These are phyloP conservation scores for Sialis lutaria DNA, from an alignment of 2,888 invertebrate genomes.

Conservation along the genomic window DNA sequence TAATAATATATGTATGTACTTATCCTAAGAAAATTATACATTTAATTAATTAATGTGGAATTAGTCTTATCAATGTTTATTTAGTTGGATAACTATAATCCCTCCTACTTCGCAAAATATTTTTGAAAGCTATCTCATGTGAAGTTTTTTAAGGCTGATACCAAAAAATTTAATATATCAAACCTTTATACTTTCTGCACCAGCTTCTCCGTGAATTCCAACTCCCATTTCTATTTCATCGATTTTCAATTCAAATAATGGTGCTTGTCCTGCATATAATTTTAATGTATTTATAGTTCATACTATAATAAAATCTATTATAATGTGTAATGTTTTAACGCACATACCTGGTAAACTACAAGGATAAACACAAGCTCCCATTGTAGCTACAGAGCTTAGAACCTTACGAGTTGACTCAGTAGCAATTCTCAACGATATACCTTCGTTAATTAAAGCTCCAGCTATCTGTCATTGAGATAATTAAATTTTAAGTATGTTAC, in stretches of 20 bases:
- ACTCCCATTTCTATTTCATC: conserved; percentile 48
- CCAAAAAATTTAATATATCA: no score
- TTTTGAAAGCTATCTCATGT: no score
- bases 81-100: no score
- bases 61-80: no score
- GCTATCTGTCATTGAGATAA: conserved; percentile 30
- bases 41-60: no score
- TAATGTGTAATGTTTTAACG: neutral
- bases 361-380: conserved; percentile 48
- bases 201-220: conserved; percentile 36
- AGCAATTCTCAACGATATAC: conserved; percentile 34
- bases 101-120: no score
- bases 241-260: conserved; percentile 39
- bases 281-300: neutral
- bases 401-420: conserved; percentile 23
- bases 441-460: conserved; percentile 46
- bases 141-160: no score
- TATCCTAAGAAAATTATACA: no score
- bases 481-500: neutral
- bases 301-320: neutral
- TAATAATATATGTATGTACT: no score
- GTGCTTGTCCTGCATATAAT: conserved; percentile 28
- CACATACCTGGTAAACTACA: conserved; percentile 44
- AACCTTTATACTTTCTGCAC: conserved; percentile 27
- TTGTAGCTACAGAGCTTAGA: conserved; percentile 39